A percentile compares a stretch with the other conserved stretches of the same genome.
These are phyloP conservation scores for Eupithecia pulchellata DNA, from an alignment of 2,888 invertebrate species.

Conservation along the genomic window DNA sequence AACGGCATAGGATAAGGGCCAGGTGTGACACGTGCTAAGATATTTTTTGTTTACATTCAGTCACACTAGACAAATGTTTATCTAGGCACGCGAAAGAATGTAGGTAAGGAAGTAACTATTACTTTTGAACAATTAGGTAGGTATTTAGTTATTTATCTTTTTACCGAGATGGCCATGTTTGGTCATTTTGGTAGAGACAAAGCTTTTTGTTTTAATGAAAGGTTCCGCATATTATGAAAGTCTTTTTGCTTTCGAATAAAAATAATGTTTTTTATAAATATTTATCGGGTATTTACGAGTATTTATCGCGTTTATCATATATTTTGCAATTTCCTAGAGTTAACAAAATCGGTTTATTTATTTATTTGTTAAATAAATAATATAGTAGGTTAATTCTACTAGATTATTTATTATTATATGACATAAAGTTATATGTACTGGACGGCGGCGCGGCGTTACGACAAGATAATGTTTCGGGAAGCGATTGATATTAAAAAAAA, in stretches of 20 bases:
- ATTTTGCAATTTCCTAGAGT: no score
- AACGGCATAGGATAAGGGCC: constrained; percentile 6
- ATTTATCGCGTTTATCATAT: no score
- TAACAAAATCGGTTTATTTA: no score
- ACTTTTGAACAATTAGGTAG: not conserved
- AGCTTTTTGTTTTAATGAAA: not conserved
- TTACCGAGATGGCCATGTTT: not conserved
- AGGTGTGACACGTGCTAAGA: constrained; percentile 10
- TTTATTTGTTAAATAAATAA: no score
- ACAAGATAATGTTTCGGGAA: no score
- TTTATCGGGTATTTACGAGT: no score
- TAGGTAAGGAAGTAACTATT: not conserved
- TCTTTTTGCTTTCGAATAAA: not conserved
- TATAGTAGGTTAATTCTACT: no score
- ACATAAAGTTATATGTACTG: no score
- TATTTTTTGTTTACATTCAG: constrained; percentile 8
- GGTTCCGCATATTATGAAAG: not conserved
- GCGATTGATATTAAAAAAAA: no score
- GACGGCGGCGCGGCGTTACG: no score
- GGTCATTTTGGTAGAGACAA: not conserved
- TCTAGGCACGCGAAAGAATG: constrained; percentile 4
- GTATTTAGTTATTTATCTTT: not conserved
- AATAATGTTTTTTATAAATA: no score
- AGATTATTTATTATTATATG: no score
- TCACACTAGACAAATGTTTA: not conserved